Percentiles rank a stretch among this genome's conserved stretches.
phyloP scores from a whole-genome alignment of 1,140 invertebrate species.

The Heliconius nattereri region DNA sequence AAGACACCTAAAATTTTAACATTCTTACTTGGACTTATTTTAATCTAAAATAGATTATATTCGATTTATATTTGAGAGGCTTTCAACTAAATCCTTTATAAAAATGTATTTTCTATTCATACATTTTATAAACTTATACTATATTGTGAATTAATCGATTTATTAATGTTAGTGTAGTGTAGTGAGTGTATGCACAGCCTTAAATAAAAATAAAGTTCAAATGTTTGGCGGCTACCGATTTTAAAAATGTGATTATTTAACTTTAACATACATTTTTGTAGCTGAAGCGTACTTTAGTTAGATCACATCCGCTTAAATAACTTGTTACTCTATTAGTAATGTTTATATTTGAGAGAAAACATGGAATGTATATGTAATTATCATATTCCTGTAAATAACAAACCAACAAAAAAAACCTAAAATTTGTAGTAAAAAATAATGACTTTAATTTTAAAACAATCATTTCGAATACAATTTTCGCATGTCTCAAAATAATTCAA shows the following conservation, averaged over 20 bases:
- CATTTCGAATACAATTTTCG: background rate
- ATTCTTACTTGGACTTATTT: too few species aligned
- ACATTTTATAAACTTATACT: too few species aligned
- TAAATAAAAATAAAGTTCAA: constrained; percentile 48
- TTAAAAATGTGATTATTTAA: constrained; percentile 9
- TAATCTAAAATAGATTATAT: too few species aligned
- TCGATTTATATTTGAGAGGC: too few species aligned
- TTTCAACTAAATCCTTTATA: too few species aligned
- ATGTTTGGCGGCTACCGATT: constrained; percentile 32
- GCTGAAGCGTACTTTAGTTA: background rate
- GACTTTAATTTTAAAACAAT: background rate
- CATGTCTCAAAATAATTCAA: background rate
- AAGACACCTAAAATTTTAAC: too few species aligned
- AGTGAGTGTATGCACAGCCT: background rate
- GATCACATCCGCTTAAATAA: background rate
- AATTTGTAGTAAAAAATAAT: background rate
- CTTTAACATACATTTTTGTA: constrained; percentile 5
- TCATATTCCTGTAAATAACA: too few species aligned
- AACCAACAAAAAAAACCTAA: background rate
- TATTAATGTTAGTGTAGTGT: too few species aligned
- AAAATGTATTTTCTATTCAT: too few species aligned
- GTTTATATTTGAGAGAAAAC: background rate
- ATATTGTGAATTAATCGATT: too few species aligned
- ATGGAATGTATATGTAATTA: background rate
- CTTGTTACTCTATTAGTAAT: constrained; percentile 6